A percentile compares a stretch with the other conserved stretches of the same genome.
Conservation (phyloP, 2,888 invertebrate genomes). For the Cheilosia pagana region DNA sequence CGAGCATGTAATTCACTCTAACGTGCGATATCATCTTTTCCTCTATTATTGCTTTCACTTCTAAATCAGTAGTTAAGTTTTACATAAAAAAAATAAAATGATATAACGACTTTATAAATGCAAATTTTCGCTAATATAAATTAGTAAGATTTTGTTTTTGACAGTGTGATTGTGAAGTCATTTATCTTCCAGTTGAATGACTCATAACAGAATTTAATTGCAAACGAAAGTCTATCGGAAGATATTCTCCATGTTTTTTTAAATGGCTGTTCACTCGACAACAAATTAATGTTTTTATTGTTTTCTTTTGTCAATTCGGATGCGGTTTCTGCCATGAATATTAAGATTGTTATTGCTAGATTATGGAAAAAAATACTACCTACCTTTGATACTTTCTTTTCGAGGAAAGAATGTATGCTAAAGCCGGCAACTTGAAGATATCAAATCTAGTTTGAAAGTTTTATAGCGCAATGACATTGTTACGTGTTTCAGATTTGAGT, state of each 20-base stretch:
- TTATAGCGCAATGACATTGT: too few species aligned
- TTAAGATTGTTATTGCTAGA: background rate
- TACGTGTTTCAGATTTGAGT: background rate
- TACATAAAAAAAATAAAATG: background rate
- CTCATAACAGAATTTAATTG: constrained; percentile 18
- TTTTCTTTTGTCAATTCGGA: background rate
- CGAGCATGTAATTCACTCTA: background rate
- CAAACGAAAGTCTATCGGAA: constrained; percentile 17
- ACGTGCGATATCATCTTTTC: background rate
- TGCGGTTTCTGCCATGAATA: background rate
- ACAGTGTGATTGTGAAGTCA: constrained; percentile 1
- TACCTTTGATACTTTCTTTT: too few species aligned
- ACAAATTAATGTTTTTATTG: background rate
- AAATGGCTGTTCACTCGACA: background rate
- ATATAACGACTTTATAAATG: constrained; percentile 8
- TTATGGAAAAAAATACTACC: too few species aligned
- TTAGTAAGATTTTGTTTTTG: constrained; percentile 20
- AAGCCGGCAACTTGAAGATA: too few species aligned
- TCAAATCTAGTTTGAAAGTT: too few species aligned
- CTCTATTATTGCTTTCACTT: constrained; percentile 25
- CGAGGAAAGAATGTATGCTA: too few species aligned
- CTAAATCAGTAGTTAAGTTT: background rate
- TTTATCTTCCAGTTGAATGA: constrained; percentile 10
- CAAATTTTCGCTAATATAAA: constrained; percentile 20
- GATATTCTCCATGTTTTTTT: background rate